phyloP scores from a whole-genome alignment of 2,888 invertebrate species.

The Ommatoiulus sabulosus region DNA sequence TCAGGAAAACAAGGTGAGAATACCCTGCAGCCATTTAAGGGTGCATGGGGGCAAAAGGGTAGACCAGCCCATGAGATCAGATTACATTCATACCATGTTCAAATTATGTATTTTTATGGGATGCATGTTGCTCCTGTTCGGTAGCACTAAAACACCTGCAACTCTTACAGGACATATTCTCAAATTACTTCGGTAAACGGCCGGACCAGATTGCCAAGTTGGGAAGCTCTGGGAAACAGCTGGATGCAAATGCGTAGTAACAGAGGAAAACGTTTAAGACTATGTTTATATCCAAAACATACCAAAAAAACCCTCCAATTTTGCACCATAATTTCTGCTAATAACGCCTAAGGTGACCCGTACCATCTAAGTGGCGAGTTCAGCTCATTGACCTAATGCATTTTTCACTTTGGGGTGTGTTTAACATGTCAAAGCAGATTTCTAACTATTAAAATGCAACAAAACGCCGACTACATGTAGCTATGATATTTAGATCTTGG shows the following conservation, averaged over 20 bases:
- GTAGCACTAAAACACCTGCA: neutral
- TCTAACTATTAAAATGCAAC: neutral
- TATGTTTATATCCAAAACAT: constrained; percentile 3
- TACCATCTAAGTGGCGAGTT: constrained; percentile 22
- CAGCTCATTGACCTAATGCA: constrained; percentile 49
- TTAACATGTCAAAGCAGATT: neutral
- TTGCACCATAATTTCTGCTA: constrained; percentile 6
- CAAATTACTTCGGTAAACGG: neutral
- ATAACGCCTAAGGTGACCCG: constrained; percentile 50
- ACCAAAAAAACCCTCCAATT: constrained; percentile 32
- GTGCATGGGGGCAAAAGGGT: too few species aligned
- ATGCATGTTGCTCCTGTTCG: neutral
- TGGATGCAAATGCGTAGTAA: neutral
- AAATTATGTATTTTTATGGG: neutral
- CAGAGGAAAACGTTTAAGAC: neutral
- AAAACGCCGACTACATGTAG: constrained; percentile 11
- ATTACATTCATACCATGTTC: too few species aligned
- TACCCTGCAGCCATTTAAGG: neutral
- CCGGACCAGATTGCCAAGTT: neutral
- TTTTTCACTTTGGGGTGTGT: constrained; percentile 12
- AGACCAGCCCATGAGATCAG: too few species aligned
- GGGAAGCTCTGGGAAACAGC: constrained; percentile 26
- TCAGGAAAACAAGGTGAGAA: neutral
- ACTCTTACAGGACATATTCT: neutral
- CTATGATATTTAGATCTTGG: constrained; percentile 7